Percentiles rank a stretch among this genome's conserved stretches.
Conservation (phyloP, 92 coral and sea anemone genomes). For the Epizoanthus fatuus region DNA sequence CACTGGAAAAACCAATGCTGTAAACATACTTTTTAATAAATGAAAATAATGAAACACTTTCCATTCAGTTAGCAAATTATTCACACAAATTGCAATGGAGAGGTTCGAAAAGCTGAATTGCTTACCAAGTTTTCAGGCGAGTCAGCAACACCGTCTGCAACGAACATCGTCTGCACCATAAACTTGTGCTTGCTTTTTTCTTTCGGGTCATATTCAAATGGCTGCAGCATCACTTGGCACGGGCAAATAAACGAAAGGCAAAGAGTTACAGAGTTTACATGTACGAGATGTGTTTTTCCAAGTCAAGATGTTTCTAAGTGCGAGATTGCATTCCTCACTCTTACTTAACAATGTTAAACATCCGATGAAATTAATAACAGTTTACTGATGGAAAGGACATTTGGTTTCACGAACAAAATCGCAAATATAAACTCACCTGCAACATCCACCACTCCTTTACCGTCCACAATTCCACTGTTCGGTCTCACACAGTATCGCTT, state of each 20-base stretch:
- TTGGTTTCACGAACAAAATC: constrained; percentile 3
- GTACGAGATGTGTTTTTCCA: too few species aligned
- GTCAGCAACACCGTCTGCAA: constrained; percentile 81
- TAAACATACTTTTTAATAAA: neutral
- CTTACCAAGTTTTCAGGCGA: constrained; percentile 88
- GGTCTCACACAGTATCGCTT: constrained; percentile 98
- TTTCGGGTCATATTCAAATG: constrained; percentile 97
- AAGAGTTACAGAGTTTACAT: neutral
- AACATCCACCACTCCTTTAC: constrained; percentile 88
- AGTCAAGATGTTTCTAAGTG: neutral
- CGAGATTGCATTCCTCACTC: neutral
- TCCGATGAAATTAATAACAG: neutral
- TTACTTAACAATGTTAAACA: neutral
- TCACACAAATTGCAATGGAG: neutral
- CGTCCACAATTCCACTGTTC: constrained; percentile 91
- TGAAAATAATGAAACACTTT: neutral
- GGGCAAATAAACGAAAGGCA: neutral
- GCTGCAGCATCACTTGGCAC: constrained; percentile 92
- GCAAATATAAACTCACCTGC: constrained; percentile 76
- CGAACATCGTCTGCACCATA: constrained; percentile 99
- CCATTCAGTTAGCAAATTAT: neutral
- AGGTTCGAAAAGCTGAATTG: neutral
- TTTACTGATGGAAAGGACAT: neutral
- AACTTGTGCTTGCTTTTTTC: constrained; percentile 98
- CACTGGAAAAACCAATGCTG: too few species aligned